These are phyloP conservation scores for Nannospalax galili DNA, from an alignment of 2,113 vertebrate species.

Conservation along the genomic window DNA sequence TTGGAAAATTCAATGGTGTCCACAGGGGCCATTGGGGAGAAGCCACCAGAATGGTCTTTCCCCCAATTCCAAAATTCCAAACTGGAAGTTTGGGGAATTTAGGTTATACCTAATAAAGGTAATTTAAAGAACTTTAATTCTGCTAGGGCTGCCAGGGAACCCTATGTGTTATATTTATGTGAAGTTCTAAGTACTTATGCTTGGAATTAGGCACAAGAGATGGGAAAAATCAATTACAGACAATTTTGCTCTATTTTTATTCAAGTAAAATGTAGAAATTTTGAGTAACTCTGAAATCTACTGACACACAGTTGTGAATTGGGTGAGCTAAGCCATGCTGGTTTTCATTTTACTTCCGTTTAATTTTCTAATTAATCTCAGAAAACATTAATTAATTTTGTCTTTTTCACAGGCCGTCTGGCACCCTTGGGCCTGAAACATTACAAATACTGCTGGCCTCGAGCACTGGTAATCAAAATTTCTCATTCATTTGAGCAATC, in stretches of 20 bases:
- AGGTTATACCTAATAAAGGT: background rate
- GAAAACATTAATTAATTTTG: slow-evolving; percentile 79
- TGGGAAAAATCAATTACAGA: background rate
- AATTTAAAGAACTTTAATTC: background rate
- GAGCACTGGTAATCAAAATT: slow-evolving; percentile 67
- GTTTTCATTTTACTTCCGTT: slow-evolving; percentile 77
- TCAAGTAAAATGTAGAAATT: slow-evolving; percentile 54
- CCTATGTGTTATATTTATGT: background rate
- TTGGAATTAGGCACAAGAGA: background rate
- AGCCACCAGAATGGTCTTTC: background rate
- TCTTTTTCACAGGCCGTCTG: slow-evolving; percentile 71
- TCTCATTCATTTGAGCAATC: slow-evolving; percentile 63
- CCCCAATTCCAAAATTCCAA: background rate
- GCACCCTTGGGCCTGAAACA: slow-evolving; percentile 69
- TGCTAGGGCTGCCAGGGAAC: background rate
- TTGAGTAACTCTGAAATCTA: slow-evolving; percentile 62
- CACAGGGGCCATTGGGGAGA: background rate
- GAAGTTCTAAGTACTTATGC: background rate
- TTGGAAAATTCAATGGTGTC: background rate
- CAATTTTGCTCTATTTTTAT: slow-evolving; percentile 53
- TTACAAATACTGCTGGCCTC: slow-evolving; percentile 60
- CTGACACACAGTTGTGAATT: slow-evolving; percentile 39
- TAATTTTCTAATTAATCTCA: slow-evolving; percentile 79
- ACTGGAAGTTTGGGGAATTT: background rate
- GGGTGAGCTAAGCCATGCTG: slow-evolving; percentile 62